Evolutionary conservation across 2,113 vertebrate species (phyloP), one percentile per base, ranked within the genome.

Genomic region (Alaudala cheleensis): DNA sequence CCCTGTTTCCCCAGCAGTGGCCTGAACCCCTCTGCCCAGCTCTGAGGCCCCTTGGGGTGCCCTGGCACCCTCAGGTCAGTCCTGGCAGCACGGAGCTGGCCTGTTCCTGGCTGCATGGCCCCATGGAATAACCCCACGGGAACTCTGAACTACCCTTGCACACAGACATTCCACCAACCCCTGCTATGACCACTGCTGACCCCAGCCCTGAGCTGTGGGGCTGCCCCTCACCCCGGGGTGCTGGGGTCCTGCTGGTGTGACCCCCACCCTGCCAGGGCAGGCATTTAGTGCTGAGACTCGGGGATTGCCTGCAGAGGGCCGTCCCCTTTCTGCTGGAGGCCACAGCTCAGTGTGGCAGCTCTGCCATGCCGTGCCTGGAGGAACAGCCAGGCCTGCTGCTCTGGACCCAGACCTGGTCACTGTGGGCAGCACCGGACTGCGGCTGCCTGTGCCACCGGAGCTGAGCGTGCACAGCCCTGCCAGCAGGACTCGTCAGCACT

Each of bases 401-500:
- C 80, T 7, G 37, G 67, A 60, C 24, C 42, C 54, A 44, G 34
- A 16, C 54, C 50, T 1, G 53, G 25, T 18, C 58, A 25, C 77
- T 3, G 44, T 4, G 31, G 74, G n/a, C 18, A 7, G 14, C 20
- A 4, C 47, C 6, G 60, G 72, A 91, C 28, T 18, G 19, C 0
- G 0, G 64, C 86, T 7, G 42, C 16, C 9, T 9, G 21, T 0
- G 3, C 26, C 64, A 8, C 65, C 0, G 23, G 33, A 9, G 22
- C 37, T 0, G 54, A 24, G 70, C 6, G 11, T 10, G 37, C 15
- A 45, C 17, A 29, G 61, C 22, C 8, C 62, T 5, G 9, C 0
- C 0, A 37, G 54, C 6, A 12, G 66, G 34, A 66, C 21, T 4
- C 1, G 0, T 14, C 10, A 0, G n/a, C 34, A 1, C 65, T 12